Conservation (phyloP, 2,113 vertebrate species). For the Nerophis lumbriciformis region DNA sequence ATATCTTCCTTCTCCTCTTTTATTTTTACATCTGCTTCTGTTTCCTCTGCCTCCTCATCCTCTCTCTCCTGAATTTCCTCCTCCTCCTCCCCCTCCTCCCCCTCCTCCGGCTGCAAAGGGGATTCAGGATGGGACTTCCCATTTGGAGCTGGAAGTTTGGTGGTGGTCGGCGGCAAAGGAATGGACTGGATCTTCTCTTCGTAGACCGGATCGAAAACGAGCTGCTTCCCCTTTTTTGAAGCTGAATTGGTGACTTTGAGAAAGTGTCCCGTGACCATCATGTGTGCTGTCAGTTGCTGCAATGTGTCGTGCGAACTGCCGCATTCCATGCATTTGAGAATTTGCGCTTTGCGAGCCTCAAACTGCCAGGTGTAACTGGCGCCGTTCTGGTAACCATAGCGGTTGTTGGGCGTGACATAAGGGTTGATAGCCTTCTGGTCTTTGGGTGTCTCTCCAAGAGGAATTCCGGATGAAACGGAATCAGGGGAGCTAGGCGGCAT, state of each 20-base stretch:
- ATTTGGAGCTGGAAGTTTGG: slow-evolving; percentile 80
- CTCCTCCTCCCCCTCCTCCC: slow-evolving; percentile 74
- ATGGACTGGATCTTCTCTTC: slow-evolving; percentile 98
- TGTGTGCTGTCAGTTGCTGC: slow-evolving; percentile 97
- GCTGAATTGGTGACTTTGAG: slow-evolving; percentile 96
- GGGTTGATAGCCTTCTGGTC: slow-evolving; percentile 91
- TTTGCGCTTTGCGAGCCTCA: slow-evolving; percentile 96
- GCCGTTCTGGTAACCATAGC: slow-evolving; percentile 98
- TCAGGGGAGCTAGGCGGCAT: slow-evolving; percentile 90
- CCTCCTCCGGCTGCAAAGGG: slow-evolving; percentile 67
- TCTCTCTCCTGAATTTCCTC: slow-evolving; percentile 79
- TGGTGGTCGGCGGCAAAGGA: slow-evolving; percentile 90
- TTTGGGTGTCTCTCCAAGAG: slow-evolving; percentile 80
- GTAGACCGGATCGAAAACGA: slow-evolving; percentile 88
- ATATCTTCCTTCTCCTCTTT: slow-evolving; percentile 90
- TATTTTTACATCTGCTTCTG: slow-evolving; percentile 80
- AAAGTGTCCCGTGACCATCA: slow-evolving; percentile 99
- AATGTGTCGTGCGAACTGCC: slow-evolving; percentile 97
- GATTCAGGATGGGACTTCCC: slow-evolving; percentile 84
- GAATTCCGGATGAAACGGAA: slow-evolving; percentile 75
- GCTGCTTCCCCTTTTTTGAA: slow-evolving; percentile 96
- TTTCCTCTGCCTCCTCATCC: slow-evolving; percentile 67
- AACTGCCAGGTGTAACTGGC: slow-evolving; percentile 99
- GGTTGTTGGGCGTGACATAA: slow-evolving; percentile 96
- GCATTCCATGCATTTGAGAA: slow-evolving; percentile 99